Evolutionary conservation across 1,140 invertebrate species (phyloP).

Genomic region (Wasmannia auropunctata): DNA sequence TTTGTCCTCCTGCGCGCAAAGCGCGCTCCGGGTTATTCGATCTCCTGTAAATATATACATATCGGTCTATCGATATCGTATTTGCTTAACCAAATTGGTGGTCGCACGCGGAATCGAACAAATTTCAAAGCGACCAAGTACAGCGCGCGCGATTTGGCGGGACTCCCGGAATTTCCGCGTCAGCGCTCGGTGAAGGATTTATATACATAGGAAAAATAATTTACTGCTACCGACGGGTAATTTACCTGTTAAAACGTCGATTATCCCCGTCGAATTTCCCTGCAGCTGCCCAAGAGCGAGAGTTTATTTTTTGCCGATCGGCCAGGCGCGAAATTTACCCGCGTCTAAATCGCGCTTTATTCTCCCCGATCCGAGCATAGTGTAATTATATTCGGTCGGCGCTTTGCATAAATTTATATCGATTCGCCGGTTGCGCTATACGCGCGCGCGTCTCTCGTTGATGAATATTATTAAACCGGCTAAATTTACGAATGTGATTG

Average conservation of each 20-base stretch:
- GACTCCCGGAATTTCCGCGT: neutral
- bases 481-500: slow-evolving; percentile 50
- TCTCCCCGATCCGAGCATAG: neutral
- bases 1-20: slow-evolving; percentile 36
- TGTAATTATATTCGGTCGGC: slow-evolving; percentile 42
- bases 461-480: slow-evolving; percentile 51
- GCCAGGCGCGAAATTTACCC: neutral
- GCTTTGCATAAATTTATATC: slow-evolving; percentile 49
- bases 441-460: neutral
- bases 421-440: slow-evolving; percentile 5
- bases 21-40: slow-evolving; percentile 34
- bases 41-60: slow-evolving; percentile 45
- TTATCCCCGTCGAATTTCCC: neutral
- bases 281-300: neutral
- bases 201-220: slow-evolving; percentile 34
- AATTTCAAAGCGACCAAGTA: slow-evolving; percentile 46
- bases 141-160: neutral
- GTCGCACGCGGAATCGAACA: slow-evolving; percentile 30
- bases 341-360: slow-evolving; percentile 45
- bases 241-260: slow-evolving; percentile 6
- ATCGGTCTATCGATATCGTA: slow-evolving; percentile 45
- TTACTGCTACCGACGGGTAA: neutral
- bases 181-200: slow-evolving; percentile 8
- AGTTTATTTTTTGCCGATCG: slow-evolving; percentile 1
- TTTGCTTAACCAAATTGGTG: slow-evolving; percentile 52